Percentiles rank a stretch among this genome's conserved stretches.
Evolutionary conservation across 2,113 vertebrate species (phyloP).

Genomic region (Pyrgilauda ruficollis): DNA sequence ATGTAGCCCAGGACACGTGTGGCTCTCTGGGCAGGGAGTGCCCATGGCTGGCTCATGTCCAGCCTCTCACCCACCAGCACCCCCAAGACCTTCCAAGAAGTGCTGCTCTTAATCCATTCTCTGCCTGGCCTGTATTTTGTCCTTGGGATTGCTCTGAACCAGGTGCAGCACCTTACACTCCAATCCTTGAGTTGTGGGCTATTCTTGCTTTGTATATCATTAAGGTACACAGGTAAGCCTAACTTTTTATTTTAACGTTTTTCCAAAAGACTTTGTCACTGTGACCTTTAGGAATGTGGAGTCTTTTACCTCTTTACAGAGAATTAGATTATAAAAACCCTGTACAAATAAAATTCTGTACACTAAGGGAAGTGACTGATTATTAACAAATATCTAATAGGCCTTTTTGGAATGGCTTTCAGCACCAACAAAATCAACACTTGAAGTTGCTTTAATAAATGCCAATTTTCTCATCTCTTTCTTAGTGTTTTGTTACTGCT

Average conservation of each 20-base stretch:
- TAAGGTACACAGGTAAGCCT: neutral
- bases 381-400: neutral
- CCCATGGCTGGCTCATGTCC: neutral
- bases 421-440: neutral
- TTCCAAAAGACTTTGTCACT: neutral
- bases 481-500: neutral
- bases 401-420: neutral
- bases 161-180: neutral
- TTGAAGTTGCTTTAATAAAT: neutral
- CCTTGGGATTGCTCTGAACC: neutral
- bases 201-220: neutral
- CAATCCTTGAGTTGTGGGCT: neutral
- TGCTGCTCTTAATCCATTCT: neutral
- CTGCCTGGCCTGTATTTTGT: neutral
- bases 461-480: neutral
- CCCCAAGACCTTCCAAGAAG: neutral
- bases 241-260: neutral
- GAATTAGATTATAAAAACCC: neutral
- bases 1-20: neutral
- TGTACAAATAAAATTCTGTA: neutral
- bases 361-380: neutral
- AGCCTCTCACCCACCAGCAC: neutral
- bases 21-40: neutral
- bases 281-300: neutral
- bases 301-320: neutral